phyloP scores from a whole-genome alignment of 2,113 vertebrate species.

The Aviceda subcristata region DNA sequence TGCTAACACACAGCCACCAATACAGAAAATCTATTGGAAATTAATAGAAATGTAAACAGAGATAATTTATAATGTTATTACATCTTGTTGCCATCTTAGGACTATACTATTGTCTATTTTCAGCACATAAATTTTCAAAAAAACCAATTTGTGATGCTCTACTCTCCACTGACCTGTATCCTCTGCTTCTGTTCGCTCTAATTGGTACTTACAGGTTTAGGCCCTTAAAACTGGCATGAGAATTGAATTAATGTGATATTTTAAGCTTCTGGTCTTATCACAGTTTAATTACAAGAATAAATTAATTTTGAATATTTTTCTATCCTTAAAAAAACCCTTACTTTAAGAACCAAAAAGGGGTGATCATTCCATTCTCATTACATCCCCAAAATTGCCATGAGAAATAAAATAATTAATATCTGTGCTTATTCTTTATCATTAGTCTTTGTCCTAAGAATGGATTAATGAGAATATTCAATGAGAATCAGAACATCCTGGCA shows the following conservation, averaged over 20 bases:
- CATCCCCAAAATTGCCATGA: conserved; percentile 24
- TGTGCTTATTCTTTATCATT: conserved; percentile 27
- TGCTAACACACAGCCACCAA: background rate
- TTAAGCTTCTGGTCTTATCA: conserved; percentile 54
- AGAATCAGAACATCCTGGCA: conserved; percentile 1
- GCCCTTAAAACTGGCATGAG: conserved; percentile 10
- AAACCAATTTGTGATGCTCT: background rate
- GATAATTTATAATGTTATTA: background rate
- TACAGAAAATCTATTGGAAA: background rate
- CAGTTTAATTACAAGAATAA: conserved; percentile 48
- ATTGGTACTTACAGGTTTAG: conserved; percentile 26
- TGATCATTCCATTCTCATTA: conserved; percentile 40
- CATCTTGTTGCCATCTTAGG: background rate
- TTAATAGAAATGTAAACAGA: background rate
- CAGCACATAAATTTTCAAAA: background rate
- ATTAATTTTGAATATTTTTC: conserved; percentile 52
- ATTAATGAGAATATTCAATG: conserved; percentile 65
- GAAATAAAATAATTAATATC: conserved; percentile 57
- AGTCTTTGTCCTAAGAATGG: conserved; percentile 48
- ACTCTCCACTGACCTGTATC: background rate
- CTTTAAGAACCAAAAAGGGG: background rate
- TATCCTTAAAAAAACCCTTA: background rate
- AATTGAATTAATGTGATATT: conserved; percentile 44
- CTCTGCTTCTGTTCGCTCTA: background rate
- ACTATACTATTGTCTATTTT: background rate